A percentile compares a stretch with the other conserved stretches of the same genome.
phyloP scores from a whole-genome alignment of 2,113 vertebrate genomes.

The Narcine bancroftii region DNA sequence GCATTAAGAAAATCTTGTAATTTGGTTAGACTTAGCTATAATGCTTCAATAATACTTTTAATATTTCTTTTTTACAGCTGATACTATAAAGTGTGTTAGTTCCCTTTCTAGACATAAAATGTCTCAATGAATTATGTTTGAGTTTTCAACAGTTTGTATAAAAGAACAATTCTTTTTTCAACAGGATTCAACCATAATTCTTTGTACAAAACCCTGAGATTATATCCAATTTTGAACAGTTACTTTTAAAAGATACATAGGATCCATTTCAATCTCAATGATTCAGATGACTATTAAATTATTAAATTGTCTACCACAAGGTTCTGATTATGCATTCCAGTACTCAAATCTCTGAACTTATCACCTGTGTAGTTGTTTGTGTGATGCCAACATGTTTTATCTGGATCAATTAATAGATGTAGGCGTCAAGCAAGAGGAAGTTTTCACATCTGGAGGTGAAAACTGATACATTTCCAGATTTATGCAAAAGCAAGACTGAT shows the following conservation, averaged over 20 bases:
- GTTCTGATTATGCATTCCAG: not conserved
- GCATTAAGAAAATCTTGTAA: not conserved
- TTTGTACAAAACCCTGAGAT: not conserved
- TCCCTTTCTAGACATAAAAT: not conserved
- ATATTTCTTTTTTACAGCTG: not conserved
- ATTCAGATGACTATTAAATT: not conserved
- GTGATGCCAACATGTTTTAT: not conserved
- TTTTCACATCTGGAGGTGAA: conserved; percentile 8
- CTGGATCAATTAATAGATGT: not conserved
- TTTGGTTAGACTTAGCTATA: not conserved
- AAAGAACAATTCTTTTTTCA: not conserved
- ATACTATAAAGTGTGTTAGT: not conserved
- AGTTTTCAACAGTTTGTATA: not conserved
- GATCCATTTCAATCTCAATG: not conserved
- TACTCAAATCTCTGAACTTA: not conserved
- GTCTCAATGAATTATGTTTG: not conserved
- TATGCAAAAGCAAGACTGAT: not conserved
- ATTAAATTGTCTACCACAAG: conserved; percentile 7
- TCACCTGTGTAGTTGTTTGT: not conserved
- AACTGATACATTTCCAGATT: not conserved
- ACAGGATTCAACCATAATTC: not conserved
- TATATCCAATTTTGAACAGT: not conserved
- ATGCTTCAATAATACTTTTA: not conserved
- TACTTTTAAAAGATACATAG: not conserved
- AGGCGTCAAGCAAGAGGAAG: not conserved